Conservation (phyloP, 2,797 vertebrate species). For the Dendrocincla fuliginosa region DNA sequence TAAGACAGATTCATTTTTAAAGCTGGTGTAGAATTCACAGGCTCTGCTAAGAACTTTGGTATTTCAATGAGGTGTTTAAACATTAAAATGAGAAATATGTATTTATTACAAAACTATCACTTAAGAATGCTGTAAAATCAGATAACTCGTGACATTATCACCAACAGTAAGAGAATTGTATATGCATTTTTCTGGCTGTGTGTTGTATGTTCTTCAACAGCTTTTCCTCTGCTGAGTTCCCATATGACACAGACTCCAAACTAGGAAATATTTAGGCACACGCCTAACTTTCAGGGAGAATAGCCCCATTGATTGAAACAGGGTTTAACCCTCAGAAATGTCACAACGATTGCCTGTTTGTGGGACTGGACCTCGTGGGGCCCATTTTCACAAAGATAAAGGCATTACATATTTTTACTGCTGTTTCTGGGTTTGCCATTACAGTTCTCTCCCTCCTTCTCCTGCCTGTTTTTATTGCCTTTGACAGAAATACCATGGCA, state of each 20-base stretch:
- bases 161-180: neutral
- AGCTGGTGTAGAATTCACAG: neutral
- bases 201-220: neutral
- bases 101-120: conserved; percentile 3
- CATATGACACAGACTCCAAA: neutral
- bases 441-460: neutral
- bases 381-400: conserved; percentile 22
- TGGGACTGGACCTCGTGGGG: neutral
- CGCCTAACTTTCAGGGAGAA: neutral
- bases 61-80: conserved; percentile 6
- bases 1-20: neutral
- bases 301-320: conserved; percentile 2
- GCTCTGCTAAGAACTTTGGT: neutral
- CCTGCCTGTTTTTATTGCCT: neutral
- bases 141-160: neutral
- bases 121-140: conserved; percentile 18
- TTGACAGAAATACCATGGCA: neutral
- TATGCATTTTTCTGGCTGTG: neutral
- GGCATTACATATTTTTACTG: neutral
- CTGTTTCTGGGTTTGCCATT: neutral
- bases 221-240: neutral
- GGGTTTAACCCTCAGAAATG: neutral
- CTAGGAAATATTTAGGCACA: neutral
- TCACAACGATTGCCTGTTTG: neutral
- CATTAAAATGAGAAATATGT: neutral